Base-by-base conservation (phyloP, 2,113 vertebrate genomes). In the Rissa tridactyla region DNA sequence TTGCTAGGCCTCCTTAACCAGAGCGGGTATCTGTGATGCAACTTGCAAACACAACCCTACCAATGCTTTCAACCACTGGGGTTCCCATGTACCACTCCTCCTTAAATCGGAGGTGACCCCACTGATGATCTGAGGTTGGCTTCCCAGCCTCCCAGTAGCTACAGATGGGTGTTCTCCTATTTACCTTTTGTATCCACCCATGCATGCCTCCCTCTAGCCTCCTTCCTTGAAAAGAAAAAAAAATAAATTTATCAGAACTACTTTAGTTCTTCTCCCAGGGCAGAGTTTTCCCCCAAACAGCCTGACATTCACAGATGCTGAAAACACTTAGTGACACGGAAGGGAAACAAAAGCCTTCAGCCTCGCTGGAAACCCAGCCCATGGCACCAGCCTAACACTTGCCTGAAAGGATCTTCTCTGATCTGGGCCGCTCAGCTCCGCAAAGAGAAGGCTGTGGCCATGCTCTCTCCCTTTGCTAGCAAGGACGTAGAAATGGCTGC, bases 291-390 rank as follows among this genome's bases (percentile, higher is more conserved):
- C 30, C 58, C 20, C 20, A 14, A 61, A 69, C 5, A 52, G 23
- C 15, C 32, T 22, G 32, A 69, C 4, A 11, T 62, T 85, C 81
- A 82, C 17, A 54, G 85, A 87, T 32, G 49, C 27, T 77, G 25
- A 69, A 76, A 95, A 82, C 3, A 2, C 42, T 60, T 54, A 70
- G 26, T 12, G 66, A 42, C n/a, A 46, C 0, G 5, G 47, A 94
- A 73, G 13, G 60, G 71, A 88, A 93, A 83, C 36, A 78, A 77
- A 90, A 77, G 46, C 57, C 55, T 90, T 88, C 68, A 81, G 64
- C 68, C 71, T 55, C 0, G 0, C 34, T 71, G n/a, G 62, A 96
- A 92, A 78, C 9, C 27, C 54, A 91, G 46, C 38, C 68, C 51
- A 34, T 25, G 73, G 44, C 46, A 87, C 8, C 70, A 80, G 73